A percentile compares a stretch with the other conserved stretches of the same genome.
These are phyloP conservation scores for Rhadina sibilatrix DNA, from an alignment of 2,113 vertebrate species.

Conservation along the genomic window DNA sequence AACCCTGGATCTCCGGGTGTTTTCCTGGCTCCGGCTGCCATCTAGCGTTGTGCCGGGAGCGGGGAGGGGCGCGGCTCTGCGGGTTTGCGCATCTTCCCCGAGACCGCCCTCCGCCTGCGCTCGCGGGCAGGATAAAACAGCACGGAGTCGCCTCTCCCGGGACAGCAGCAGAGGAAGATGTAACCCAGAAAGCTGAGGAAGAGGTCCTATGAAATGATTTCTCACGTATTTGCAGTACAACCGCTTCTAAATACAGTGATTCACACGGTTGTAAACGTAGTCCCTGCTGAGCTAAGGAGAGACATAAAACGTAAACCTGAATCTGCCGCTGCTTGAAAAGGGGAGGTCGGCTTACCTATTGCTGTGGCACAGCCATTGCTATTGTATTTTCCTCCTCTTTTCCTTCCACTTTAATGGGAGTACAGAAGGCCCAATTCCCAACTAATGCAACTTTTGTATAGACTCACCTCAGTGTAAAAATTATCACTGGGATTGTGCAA, in stretches of 20 bases:
- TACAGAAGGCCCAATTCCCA: neutral
- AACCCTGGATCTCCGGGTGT: rapidly evolving
- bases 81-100: rapidly evolving
- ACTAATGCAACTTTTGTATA: neutral
- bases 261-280: rapidly evolving
- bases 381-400: neutral
- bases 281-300: neutral
- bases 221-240: neutral
- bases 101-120: rapidly evolving
- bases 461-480: neutral
- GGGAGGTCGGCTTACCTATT: neutral
- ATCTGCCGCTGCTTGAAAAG: neutral
- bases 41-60: neutral
- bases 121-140: rapidly evolving
- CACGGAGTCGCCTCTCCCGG: neutral
- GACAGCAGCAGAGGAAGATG: neutral
- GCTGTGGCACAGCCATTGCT: neutral
- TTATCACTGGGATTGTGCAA: neutral
- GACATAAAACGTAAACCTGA: neutral
- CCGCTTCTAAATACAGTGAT: neutral
- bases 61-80: neutral
- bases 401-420: neutral
- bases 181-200: neutral
- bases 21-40: constrained; percentile 33
- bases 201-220: neutral